phyloP scores from a whole-genome alignment of 2,113 vertebrate species.

The Vulpes ferrilata region DNA sequence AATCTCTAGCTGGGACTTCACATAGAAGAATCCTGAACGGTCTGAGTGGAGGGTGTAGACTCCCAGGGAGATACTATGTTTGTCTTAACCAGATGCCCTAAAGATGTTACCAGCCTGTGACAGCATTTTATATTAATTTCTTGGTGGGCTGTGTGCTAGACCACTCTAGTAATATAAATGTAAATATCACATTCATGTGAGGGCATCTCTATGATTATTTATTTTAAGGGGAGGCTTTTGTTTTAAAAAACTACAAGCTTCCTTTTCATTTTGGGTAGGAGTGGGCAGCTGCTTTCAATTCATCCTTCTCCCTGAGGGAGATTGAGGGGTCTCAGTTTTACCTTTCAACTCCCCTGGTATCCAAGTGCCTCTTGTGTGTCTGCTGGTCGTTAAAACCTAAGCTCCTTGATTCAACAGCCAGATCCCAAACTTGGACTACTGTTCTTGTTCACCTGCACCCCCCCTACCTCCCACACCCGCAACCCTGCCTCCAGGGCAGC shows the following conservation, averaged over 20 bases:
- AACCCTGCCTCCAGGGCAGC: neutral
- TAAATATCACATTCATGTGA: neutral
- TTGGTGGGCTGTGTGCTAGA: neutral
- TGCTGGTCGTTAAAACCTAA: neutral
- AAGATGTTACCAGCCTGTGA: neutral
- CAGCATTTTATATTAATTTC: neutral
- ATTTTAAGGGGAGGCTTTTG: neutral
- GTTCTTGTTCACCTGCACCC: accelerated
- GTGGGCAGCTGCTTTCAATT: neutral
- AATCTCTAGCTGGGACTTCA: neutral
- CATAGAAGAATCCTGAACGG: too few relatives aligned
- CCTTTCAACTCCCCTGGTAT: neutral
- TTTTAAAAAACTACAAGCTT: neutral
- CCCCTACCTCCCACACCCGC: accelerated
- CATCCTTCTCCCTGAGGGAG: neutral
- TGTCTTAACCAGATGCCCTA: neutral
- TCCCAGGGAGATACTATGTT: neutral
- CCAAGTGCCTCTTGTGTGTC: neutral
- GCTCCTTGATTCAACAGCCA: neutral
- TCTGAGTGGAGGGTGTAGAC: neutral
- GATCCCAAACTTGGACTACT: neutral
- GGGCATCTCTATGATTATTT: neutral
- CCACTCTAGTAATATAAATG: neutral
- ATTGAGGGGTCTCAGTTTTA: neutral
- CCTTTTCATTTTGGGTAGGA: neutral